Evolutionary conservation across 2,797 vertebrate species (phyloP).

Genomic region (Acestrorhynchus altus): DNA sequence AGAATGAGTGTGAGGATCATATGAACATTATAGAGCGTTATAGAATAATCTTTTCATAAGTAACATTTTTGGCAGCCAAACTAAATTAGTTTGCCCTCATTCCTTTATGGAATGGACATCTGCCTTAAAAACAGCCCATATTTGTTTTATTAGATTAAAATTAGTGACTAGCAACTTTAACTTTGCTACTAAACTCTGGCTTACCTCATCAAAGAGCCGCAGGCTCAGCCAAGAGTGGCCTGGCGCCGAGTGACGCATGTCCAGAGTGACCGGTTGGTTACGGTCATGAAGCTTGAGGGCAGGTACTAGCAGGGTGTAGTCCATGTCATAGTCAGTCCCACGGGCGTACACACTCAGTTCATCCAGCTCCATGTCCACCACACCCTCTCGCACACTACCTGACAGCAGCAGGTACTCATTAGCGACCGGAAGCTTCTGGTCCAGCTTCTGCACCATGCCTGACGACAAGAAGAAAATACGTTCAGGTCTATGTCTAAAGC

Average conservation of each 20-base stretch:
- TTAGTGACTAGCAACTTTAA: neutral
- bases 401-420: constrained; percentile 96
- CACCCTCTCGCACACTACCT: constrained; percentile 90
- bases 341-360: constrained; percentile 90
- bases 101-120: too few species aligned
- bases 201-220: constrained; percentile 60
- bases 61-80: neutral
- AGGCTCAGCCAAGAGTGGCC: constrained; percentile 98
- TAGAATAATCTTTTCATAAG: neutral
- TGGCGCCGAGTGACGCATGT: constrained; percentile 94
- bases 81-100: neutral
- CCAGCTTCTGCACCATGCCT: constrained; percentile 98
- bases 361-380: constrained; percentile 95
- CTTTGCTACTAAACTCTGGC: neutral
- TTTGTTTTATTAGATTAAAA: too few species aligned
- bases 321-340: constrained; percentile 96
- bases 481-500: too few species aligned
- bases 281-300: constrained; percentile 96
- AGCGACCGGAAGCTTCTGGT: constrained; percentile 96
- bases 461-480: constrained; percentile 31
- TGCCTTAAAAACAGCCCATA: too few species aligned
- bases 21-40: too few species aligned
- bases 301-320: constrained; percentile 94
- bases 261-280: constrained; percentile 95
- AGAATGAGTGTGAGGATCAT: neutral